phyloP scores from a whole-genome alignment of 1,140 invertebrate species.

The Coenobita brevimanus region DNA sequence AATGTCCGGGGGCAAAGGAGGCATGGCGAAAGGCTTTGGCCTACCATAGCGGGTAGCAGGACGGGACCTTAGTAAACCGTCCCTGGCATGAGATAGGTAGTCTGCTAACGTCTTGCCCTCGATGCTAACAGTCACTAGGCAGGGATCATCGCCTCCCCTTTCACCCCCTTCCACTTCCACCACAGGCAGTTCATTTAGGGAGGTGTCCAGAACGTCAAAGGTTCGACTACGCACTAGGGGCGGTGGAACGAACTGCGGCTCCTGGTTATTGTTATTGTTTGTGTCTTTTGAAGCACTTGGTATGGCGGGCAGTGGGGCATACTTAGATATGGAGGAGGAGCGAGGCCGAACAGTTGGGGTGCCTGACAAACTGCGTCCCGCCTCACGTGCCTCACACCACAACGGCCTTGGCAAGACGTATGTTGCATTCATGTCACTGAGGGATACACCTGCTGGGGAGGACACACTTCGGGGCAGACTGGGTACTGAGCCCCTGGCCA shows the following conservation, averaged over 20 bases:
- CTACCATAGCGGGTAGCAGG: conserved; percentile 31
- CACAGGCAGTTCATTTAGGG: conserved; percentile 29
- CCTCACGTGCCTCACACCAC: not conserved
- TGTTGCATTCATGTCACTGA: not conserved
- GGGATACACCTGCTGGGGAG: not conserved
- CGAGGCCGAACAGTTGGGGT: conserved; percentile 12
- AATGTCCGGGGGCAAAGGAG: not conserved
- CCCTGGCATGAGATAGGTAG: conserved; percentile 31
- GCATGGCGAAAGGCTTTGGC: not conserved
- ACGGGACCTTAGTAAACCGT: conserved; percentile 39
- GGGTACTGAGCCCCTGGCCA: not conserved
- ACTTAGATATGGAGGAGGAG: conserved; percentile 34
- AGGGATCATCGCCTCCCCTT: not conserved
- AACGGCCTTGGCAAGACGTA: not conserved
- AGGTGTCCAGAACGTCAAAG: conserved; percentile 49
- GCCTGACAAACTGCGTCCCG: not conserved
- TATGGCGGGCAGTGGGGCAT: conserved; percentile 37
- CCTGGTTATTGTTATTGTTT: conserved; percentile 1
- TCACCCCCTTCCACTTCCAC: not conserved
- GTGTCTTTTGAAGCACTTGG: not conserved
- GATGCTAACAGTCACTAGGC: conserved; percentile 33
- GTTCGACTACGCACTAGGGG: conserved; percentile 46
- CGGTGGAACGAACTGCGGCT: not conserved
- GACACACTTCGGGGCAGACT: not conserved
- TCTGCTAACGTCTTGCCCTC: conserved; percentile 36